Base-by-base conservation (phyloP, 2,888 invertebrate species). In the Amaurobius ferox region DNA sequence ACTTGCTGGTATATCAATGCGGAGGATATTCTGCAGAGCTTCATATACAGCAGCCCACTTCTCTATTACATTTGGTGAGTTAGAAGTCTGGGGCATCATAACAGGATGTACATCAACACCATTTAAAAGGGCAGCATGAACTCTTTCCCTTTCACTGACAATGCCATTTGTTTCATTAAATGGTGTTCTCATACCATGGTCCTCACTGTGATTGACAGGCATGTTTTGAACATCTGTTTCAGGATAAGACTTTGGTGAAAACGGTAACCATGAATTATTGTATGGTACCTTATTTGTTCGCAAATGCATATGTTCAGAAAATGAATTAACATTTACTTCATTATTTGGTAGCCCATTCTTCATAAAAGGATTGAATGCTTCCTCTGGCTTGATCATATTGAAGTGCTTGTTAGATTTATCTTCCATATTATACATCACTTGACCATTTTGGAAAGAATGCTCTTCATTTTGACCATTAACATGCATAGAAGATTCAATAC, bases 111-210 rank as follows among this genome's bases (percentile, higher is more conserved):
- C 13, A 29, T 67, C 40, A n/a, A 55, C 71, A 28, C 62, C 29
- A 29, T 73, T 72, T 29, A 66, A 72, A n/a, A 71, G 35, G 0
- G 29, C 19, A 35, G 23, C 2, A 29, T 48, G 70, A 35, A 68
- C 9, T 26, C 78, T 55, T 13, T 86, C 85, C 5, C 72, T 48
- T 29, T 85, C 78, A 72, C 35, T 78, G 1, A 39, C 39, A 7
- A 85, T 30, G 7, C 77, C 83, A 83, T 83, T 83, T 30, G 70
- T 71, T 44, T 83, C 81, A 71, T 62, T 68, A 39, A 83, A 83
- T 30, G 81, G 71, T n/a, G 62, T 64, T 48, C 81, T 70, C 11
- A 44, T 9, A 39, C 29, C 44, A 30, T 55, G 77, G 26, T 85
- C 77, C 13, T 78, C 77, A 55, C 5, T 55, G 7, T 71, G 68